These are phyloP conservation scores for Mesorhabditis spiculigera DNA, from an alignment of 2,888 invertebrate species.

Conservation along the genomic window DNA sequence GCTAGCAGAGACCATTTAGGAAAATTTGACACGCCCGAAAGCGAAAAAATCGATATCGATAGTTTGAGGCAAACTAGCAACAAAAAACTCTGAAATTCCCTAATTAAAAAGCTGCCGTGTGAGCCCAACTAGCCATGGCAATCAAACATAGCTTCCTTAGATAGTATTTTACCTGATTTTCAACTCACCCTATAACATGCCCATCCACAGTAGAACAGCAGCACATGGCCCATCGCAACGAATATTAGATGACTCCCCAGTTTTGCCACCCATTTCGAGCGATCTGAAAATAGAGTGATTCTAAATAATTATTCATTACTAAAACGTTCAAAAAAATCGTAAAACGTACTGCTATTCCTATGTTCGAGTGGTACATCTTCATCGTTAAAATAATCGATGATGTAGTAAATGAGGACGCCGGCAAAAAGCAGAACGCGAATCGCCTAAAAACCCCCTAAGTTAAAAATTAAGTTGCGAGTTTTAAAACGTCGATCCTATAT, in stretches of 20 bases:
- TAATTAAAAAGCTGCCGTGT: no score
- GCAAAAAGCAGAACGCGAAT: slow-evolving; percentile 20
- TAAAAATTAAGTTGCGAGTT: not conserved
- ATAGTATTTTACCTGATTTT: not conserved
- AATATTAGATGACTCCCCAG: slow-evolving; percentile 3
- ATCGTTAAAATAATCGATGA: slow-evolving; percentile 23
- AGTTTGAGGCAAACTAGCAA: not conserved
- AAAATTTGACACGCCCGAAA: no score
- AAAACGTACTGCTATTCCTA: not conserved
- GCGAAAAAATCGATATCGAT: no score
- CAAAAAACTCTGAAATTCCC: no score
- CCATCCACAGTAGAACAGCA: slow-evolving; percentile 25
- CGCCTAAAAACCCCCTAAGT: slow-evolving; percentile 11
- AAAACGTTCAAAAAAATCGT: not conserved
- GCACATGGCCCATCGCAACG: slow-evolving; percentile 26
- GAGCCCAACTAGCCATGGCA: not conserved
- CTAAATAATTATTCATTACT: not conserved
- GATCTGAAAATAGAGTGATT: not conserved
- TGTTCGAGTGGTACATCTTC: slow-evolving; percentile 20
- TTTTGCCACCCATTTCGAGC: not conserved
- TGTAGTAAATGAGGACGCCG: slow-evolving; percentile 24
- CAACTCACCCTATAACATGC: slow-evolving; percentile 26
- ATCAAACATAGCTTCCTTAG: slow-evolving; percentile 5
- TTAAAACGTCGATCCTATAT: no score
- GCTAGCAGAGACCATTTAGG: no score